phyloP scores from a whole-genome alignment of 2,797 vertebrate species.

The Spondyliosoma cantharus region DNA sequence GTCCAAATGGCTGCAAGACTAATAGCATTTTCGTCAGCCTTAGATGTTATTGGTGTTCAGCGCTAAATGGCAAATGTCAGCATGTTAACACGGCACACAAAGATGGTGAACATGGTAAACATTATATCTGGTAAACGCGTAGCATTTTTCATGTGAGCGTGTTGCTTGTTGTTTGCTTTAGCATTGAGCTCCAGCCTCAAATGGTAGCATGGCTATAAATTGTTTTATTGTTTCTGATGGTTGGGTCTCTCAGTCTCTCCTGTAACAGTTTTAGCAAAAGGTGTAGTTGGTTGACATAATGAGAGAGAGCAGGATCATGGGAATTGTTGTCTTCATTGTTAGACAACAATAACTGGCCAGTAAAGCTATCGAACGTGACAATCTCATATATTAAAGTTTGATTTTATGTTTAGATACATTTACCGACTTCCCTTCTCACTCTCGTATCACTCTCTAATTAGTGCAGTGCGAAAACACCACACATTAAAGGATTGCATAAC shows the following conservation, averaged over 20 bases:
- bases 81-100: neutral
- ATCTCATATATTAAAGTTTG: too few species aligned
- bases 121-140: neutral
- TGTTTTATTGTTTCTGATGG: neutral
- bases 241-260: too few species aligned
- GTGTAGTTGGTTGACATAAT: too few species aligned
- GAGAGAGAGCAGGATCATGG: too few species aligned
- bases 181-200: neutral
- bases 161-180: neutral
- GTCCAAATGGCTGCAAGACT: neutral
- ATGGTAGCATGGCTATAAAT: neutral
- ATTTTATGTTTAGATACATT: too few species aligned
- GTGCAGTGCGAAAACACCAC: neutral
- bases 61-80: neutral
- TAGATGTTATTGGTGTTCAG: neutral
- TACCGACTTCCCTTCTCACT: too few species aligned
- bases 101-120: neutral
- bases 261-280: too few species aligned
- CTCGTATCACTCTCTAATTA: too few species aligned
- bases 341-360: too few species aligned
- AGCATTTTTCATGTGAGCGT: neutral
- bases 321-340: too few species aligned
- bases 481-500: neutral
- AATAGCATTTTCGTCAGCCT: neutral
- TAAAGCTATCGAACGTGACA: too few species aligned